These are phyloP conservation scores for Micromussa lordhowensis DNA, from an alignment of 92 coral and sea anemone species.

Conservation along the genomic window DNA sequence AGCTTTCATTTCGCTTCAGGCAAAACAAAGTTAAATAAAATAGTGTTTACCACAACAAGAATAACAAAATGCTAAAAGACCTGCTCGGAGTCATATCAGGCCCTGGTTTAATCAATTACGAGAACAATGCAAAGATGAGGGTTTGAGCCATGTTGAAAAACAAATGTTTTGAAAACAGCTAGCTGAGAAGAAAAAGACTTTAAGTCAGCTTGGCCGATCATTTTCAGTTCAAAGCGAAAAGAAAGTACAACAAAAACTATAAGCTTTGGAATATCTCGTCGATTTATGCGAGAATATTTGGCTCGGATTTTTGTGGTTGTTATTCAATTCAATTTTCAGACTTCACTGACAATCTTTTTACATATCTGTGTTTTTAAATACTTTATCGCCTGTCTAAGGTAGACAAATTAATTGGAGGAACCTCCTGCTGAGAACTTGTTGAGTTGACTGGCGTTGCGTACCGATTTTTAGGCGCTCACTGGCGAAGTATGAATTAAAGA, in stretches of 20 bases:
- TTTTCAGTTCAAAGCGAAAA: background rate
- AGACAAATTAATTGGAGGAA: slow-evolving; percentile 7
- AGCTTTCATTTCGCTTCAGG: background rate
- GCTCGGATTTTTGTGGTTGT: no score
- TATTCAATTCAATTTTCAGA: slow-evolving; percentile 1
- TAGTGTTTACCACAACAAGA: background rate
- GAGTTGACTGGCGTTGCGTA: background rate
- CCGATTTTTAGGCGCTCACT: background rate
- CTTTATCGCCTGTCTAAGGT: slow-evolving; percentile 13
- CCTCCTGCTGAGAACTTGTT: slow-evolving; percentile 16
- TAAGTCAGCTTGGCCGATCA: background rate
- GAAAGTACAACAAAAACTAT: background rate
- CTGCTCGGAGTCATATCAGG: background rate
- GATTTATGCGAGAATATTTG: no score
- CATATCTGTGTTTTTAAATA: slow-evolving; percentile 10
- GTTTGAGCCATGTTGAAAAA: background rate
- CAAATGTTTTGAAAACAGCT: background rate
- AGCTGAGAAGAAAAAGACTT: background rate
- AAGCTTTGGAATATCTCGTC: no score
- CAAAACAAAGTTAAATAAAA: background rate
- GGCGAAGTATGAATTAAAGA: background rate
- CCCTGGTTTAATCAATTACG: background rate
- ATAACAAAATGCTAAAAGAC: background rate
- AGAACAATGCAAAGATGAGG: background rate
- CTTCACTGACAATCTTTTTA: background rate